Base-by-base conservation (phyloP, 2,888 invertebrate genomes). In the Noctua pronuba region DNA sequence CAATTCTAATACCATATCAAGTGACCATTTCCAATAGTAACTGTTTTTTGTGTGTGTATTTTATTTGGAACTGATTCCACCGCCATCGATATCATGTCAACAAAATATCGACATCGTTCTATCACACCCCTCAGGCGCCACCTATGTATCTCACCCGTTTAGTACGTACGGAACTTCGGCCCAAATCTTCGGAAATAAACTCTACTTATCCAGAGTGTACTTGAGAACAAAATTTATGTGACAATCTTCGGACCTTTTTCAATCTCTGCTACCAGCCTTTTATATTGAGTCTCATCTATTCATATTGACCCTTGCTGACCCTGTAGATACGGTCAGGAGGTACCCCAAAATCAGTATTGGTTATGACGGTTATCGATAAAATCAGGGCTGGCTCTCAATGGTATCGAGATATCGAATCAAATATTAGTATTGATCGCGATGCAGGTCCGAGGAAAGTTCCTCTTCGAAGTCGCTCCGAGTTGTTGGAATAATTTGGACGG, bases 121-220 rank as follows among this genome's bases (percentile, higher is more conserved):
- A 46, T 62, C 77, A 62, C 84, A 52, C 58, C 49, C 70, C 70
- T 52, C 75, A 86, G 76, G 75, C 77, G 75, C 75, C 79, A 86
- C 79, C 84, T 85, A 82, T 87, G 86, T 87, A 75, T 79, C 73
- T 85, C 80, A 84, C 77, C 84, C 85, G 71, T 90, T 89, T 88
- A 88, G 86, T 89, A 90, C 89, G 89, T 90, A 91, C 88, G 88
- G 89, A 94, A 93, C 91, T 94, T 91, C 86, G 87, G 90, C 91
- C 93, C 89, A 94, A 95, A 95, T 95, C 94, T 94, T 93, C 89
- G 92, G 92, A 93, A 94, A 95, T 95, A 95, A 94, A 95, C 94
- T 93, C 90, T 93, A 93, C 93, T 95, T 94, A 94, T 93, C 93
- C 92, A 90, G 88, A 93, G 90, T 93, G 93, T 94, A 94, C 92